Evolutionary conservation across 1,140 invertebrate genomes (phyloP).

Genomic region (Pentalonia nigronervosa): DNA sequence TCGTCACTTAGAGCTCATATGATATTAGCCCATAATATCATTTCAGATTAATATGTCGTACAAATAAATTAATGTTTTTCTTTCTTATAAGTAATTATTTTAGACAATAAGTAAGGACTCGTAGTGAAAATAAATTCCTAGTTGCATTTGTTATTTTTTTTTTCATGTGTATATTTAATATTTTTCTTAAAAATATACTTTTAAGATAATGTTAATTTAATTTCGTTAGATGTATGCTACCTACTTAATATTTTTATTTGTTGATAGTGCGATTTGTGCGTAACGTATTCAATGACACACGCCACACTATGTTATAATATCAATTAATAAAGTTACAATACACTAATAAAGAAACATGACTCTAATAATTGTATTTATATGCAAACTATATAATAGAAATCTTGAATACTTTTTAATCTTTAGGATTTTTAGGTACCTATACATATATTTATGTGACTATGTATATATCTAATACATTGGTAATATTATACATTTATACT

Average conservation of each 20-base stretch:
- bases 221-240: background rate
- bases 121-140: slow-evolving; percentile 35
- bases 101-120: background rate
- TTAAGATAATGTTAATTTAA: background rate
- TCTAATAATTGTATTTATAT: background rate
- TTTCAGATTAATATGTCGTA: background rate
- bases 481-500: too few relatives aligned
- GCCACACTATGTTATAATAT: background rate
- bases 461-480: too few relatives aligned
- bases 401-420: too few relatives aligned
- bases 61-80: background rate
- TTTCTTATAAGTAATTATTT: background rate
- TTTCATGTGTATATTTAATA: background rate
- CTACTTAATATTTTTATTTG: background rate
- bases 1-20: slow-evolving; percentile 40
- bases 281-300: background rate
- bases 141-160: background rate
- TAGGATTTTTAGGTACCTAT: too few relatives aligned
- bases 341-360: background rate
- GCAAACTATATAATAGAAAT: background rate
- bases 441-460: too few relatives aligned
- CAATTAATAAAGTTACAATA: background rate
- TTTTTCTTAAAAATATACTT: background rate
- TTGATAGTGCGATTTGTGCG: background rate
- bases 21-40: slow-evolving; percentile 28